Conservation (phyloP, 2,113 vertebrate species). For the Campylomormyrus numenius region DNA sequence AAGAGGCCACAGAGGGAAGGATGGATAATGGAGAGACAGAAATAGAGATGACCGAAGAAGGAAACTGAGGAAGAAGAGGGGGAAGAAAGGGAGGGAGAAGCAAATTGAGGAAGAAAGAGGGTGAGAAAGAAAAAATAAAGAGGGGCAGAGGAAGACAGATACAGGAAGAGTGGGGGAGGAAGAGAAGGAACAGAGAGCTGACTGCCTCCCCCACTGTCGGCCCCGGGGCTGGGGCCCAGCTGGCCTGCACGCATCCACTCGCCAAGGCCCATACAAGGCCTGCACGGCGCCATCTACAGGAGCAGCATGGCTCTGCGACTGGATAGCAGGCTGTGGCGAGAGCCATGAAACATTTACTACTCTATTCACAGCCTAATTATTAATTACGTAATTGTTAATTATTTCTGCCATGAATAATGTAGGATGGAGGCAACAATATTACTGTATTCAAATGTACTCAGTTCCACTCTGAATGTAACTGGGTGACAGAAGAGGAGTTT, state of each 20-base stretch:
- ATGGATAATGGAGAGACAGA: not conserved
- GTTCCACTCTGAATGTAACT: not conserved
- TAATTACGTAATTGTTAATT: constrained; percentile 15
- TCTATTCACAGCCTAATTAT: constrained; percentile 6
- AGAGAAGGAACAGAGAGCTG: not conserved
- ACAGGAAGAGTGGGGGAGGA: not conserved
- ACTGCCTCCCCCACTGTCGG: not conserved
- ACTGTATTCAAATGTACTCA: not conserved
- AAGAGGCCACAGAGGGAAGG: not conserved
- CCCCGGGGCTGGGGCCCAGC: not conserved
- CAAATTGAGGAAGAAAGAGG: not conserved
- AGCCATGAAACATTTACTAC: not conserved
- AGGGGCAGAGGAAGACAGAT: not conserved
- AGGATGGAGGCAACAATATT: not conserved
- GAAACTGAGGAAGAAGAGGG: not conserved
- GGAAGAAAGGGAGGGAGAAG: not conserved
- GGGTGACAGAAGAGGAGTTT: not conserved
- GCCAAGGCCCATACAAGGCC: not conserved
- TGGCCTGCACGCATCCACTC: not conserved
- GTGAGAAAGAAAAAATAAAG: not conserved
- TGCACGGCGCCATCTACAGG: not conserved
- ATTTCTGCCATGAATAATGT: constrained; percentile 16
- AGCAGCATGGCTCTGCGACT: not conserved
- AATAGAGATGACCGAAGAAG: not conserved
- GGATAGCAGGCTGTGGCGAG: not conserved